These are phyloP conservation scores for Glareola pratincola DNA, from an alignment of 2,113 vertebrate genomes.

Conservation along the genomic window DNA sequence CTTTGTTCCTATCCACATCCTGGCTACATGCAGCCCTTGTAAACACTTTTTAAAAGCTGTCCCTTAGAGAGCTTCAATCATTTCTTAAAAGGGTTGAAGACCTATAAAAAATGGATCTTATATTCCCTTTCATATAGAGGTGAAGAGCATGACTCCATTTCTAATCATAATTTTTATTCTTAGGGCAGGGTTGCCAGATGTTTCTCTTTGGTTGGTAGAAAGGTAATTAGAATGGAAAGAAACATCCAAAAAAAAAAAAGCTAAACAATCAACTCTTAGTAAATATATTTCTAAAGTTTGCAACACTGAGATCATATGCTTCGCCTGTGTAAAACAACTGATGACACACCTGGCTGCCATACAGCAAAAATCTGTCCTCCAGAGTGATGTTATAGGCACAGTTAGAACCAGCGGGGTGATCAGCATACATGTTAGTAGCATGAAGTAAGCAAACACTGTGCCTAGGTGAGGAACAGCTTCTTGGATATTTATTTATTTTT, in stretches of 20 bases:
- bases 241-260: neutral
- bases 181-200: neutral
- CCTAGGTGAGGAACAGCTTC: neutral
- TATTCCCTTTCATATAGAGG: neutral
- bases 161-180: neutral
- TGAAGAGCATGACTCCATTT: neutral
- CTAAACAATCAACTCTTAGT: neutral
- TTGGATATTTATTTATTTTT: neutral
- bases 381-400: neutral
- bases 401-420: neutral
- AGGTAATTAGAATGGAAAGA: neutral
- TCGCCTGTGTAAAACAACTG: neutral
- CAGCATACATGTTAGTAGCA: rapidly evolving
- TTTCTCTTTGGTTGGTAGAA: neutral
- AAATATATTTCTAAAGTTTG: neutral
- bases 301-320: neutral
- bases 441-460: neutral
- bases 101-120: neutral
- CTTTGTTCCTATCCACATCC: neutral
- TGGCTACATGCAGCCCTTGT: neutral
- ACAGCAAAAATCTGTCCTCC: neutral
- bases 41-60: neutral
- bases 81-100: neutral
- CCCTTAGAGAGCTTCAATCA: neutral
- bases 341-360: neutral